Conservation (phyloP, 2,888 invertebrate species). For the Leucoma salicis region DNA sequence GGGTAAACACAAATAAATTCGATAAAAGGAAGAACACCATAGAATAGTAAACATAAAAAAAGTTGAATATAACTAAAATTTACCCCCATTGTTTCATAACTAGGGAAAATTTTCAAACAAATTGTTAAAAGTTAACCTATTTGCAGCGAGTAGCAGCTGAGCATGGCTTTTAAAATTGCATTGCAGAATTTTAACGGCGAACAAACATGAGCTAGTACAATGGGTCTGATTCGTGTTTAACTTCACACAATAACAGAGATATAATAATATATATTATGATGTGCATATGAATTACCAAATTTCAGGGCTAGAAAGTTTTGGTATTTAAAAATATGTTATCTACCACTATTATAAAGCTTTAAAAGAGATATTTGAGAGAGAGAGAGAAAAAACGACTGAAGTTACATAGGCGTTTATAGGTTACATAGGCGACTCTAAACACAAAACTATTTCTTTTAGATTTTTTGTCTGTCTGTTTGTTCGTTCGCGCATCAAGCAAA, state of each 20-base stretch:
- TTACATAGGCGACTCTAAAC: too few relatives aligned
- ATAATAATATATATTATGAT: constrained; percentile 17
- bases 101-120: constrained; percentile 15
- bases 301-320: too few relatives aligned
- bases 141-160: constrained; percentile 12
- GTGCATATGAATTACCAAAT: too few relatives aligned
- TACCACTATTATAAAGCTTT: too few relatives aligned
- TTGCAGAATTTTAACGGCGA: constrained; percentile 30
- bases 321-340: too few relatives aligned
- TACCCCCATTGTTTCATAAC: constrained; percentile 8
- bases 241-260: constrained; percentile 16
- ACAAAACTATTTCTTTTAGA: too few relatives aligned
- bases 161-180: constrained; percentile 26
- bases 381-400: too few relatives aligned
- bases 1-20: neutral
- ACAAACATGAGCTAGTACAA: constrained; percentile 45
- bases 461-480: too few relatives aligned
- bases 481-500: too few relatives aligned
- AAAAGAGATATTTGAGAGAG: too few relatives aligned
- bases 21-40: constrained; percentile 1
- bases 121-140: constrained; percentile 18
- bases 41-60: constrained; percentile 2
- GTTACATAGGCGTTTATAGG: too few relatives aligned
- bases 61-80: constrained; percentile 12
- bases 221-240: constrained; percentile 46